These are phyloP conservation scores for Gavialis gangeticus DNA, from an alignment of 2,113 vertebrate genomes.

Conservation along the genomic window DNA sequence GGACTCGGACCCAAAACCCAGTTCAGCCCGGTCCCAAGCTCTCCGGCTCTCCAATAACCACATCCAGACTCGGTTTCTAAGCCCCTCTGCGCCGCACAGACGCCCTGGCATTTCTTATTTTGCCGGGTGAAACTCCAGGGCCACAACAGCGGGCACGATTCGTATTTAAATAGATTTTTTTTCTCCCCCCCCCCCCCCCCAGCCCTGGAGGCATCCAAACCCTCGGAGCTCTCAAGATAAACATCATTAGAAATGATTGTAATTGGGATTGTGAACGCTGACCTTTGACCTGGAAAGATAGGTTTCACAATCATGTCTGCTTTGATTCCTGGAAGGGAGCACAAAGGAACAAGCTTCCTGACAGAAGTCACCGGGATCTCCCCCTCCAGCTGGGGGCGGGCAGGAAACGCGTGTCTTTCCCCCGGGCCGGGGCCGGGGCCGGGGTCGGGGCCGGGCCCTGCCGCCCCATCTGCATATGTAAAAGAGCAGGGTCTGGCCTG, in stretches of 20 bases:
- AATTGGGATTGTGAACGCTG: slow-evolving; percentile 76
- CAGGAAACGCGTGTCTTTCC: slow-evolving; percentile 58
- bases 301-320: slow-evolving; percentile 75
- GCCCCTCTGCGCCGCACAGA: neutral
- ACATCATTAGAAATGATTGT: slow-evolving; percentile 75
- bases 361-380: slow-evolving; percentile 65
- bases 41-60: no score
- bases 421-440: slow-evolving; percentile 32
- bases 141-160: neutral
- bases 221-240: slow-evolving; percentile 63
- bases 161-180: neutral
- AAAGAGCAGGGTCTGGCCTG: slow-evolving; percentile 1
- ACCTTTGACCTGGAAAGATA: slow-evolving; percentile 76
- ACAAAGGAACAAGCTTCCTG: slow-evolving; percentile 77
- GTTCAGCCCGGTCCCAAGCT: no score
- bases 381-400: slow-evolving; percentile 32
- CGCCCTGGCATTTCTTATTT: neutral
- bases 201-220: neutral
- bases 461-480: slow-evolving; percentile 45
- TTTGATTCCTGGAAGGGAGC: slow-evolving; percentile 78
- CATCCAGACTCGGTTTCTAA: neutral
- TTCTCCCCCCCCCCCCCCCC: neutral
- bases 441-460: neutral
- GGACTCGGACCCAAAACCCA: neutral
- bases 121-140: neutral